phyloP scores from a whole-genome alignment of 2,888 invertebrate species.

The Pristionchus exspectatus region DNA sequence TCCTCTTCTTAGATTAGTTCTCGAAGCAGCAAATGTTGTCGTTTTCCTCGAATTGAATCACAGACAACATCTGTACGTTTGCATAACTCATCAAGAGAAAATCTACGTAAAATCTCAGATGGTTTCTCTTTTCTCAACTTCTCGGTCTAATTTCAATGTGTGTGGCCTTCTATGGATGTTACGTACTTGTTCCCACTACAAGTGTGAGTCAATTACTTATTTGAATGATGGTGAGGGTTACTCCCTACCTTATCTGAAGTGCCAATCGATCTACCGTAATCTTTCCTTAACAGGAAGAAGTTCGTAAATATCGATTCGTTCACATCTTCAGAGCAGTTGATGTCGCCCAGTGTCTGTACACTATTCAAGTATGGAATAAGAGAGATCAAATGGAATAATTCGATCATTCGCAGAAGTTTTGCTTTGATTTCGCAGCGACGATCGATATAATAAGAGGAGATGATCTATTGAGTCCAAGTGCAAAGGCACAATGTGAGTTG shows the following conservation, averaged over 20 bases:
- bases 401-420: slow-evolving; percentile 72
- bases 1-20: slow-evolving; percentile 73
- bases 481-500: slow-evolving; percentile 74
- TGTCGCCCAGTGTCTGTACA: slow-evolving; percentile 66
- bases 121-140: slow-evolving; percentile 75
- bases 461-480: slow-evolving; percentile 68
- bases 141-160: slow-evolving; percentile 75
- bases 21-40: slow-evolving; percentile 74
- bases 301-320: slow-evolving; percentile 72
- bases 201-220: slow-evolving; percentile 61
- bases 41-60: slow-evolving; percentile 74
- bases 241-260: background rate
- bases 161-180: slow-evolving; percentile 77
- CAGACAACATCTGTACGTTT: slow-evolving; percentile 62
- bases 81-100: background rate
- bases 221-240: background rate
- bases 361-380: slow-evolving; percentile 58
- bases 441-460: slow-evolving; percentile 70
- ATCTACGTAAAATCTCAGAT: slow-evolving; percentile 60
- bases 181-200: slow-evolving; percentile 75
- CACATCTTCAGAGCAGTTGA: slow-evolving; percentile 76
- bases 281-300: slow-evolving; percentile 60
- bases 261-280: background rate
- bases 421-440: slow-evolving; percentile 74
- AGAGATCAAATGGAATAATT: background rate